phyloP scores from a whole-genome alignment of 2,797 vertebrate species.

The Mormyrops attenuatus region DNA sequence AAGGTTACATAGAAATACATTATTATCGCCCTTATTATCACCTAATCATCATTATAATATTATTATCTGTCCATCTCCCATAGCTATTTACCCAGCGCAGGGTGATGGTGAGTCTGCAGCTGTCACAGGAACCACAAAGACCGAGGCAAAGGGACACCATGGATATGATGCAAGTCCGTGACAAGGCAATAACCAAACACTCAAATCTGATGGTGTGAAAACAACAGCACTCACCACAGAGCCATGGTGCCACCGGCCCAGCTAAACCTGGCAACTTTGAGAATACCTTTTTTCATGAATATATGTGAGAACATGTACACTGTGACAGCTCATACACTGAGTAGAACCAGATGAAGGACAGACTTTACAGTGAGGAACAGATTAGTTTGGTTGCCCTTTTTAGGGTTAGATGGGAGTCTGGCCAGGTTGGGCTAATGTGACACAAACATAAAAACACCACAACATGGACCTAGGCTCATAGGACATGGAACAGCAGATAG shows the following conservation, averaged over 20 bases:
- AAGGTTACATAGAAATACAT: not conserved
- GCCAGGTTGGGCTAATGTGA: not conserved
- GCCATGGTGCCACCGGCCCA: not conserved
- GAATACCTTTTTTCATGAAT: not conserved
- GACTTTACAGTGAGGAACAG: not conserved
- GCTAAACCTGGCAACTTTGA: not conserved
- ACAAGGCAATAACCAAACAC: not conserved
- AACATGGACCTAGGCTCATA: not conserved
- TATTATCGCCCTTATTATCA: not conserved
- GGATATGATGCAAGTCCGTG: not conserved
- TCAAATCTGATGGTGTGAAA: not conserved
- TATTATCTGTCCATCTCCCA: not conserved
- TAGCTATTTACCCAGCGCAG: not conserved
- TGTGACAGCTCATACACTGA: not conserved
- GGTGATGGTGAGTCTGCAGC: not conserved
- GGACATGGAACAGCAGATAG: not conserved
- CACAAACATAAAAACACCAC: not conserved
- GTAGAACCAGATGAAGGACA: not conserved
- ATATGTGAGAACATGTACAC: not conserved
- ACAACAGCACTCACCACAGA: not conserved
- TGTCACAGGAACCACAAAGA: not conserved
- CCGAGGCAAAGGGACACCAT: not conserved
- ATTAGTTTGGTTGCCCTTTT: not conserved
- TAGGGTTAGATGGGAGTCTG: not conserved
- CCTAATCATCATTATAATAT: not conserved